Percentiles rank a stretch among this genome's conserved stretches.
Evolutionary conservation across 2,113 vertebrate genomes (phyloP).

Genomic region (Nannobrachium achirus): DNA sequence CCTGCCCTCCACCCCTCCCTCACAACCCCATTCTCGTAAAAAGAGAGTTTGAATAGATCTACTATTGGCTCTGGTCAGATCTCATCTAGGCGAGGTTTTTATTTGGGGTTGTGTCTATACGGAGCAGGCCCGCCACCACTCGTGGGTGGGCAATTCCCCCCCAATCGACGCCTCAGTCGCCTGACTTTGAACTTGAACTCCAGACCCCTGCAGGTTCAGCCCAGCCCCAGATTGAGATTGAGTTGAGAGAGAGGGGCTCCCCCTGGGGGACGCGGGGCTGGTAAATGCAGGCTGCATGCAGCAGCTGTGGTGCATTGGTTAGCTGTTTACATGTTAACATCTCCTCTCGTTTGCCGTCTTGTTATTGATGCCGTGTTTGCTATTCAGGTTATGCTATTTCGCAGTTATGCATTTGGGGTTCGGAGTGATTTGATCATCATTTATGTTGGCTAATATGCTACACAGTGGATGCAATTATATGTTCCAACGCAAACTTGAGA

Average conservation of each 20-base stretch:
- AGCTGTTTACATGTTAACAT: slow-evolving; percentile 62
- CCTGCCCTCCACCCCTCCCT: slow-evolving; percentile 4
- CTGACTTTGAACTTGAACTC: slow-evolving; percentile 98
- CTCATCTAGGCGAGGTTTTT: slow-evolving; percentile 60
- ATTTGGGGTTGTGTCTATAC: slow-evolving; percentile 40
- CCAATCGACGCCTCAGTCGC: slow-evolving; percentile 87
- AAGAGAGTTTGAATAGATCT: slow-evolving; percentile 62
- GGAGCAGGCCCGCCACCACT: slow-evolving; percentile 24
- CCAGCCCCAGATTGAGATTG: slow-evolving; percentile 93
- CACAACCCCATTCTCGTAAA: slow-evolving; percentile 50
- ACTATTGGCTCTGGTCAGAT: slow-evolving; percentile 62
- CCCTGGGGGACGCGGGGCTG: slow-evolving; percentile 84
- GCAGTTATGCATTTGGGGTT: slow-evolving; percentile 7
- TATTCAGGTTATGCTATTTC: not conserved
- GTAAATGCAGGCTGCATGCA: slow-evolving; percentile 66
- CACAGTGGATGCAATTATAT: not conserved
- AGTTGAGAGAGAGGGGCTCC: slow-evolving; percentile 95
- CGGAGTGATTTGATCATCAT: not conserved
- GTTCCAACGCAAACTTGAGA: not conserved
- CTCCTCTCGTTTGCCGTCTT: slow-evolving; percentile 26
- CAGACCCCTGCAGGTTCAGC: slow-evolving; percentile 76
- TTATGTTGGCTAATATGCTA: not conserved
- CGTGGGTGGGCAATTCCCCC: slow-evolving; percentile 91
- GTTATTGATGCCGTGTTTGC: slow-evolving; percentile 14
- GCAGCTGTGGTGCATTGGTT: slow-evolving; percentile 55